A percentile compares a stretch with the other conserved stretches of the same genome.
Evolutionary conservation across 2,113 vertebrate genomes (phyloP).

Genomic region (Ceyx melanurus): DNA sequence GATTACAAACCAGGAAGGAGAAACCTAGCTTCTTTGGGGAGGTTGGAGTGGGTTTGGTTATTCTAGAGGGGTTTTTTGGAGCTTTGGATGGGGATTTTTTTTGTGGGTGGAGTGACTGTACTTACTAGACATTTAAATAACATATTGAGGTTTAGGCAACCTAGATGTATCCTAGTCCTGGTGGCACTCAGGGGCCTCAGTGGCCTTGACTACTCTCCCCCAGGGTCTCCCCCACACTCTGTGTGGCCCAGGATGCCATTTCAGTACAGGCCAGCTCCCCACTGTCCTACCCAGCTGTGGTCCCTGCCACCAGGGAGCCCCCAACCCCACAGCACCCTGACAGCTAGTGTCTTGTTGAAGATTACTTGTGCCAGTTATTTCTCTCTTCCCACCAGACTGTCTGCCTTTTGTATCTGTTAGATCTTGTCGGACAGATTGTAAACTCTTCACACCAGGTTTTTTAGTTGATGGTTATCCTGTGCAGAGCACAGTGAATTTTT

Average conservation of each 20-base stretch:
- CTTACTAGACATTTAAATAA: not conserved
- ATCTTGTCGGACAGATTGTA: not conserved
- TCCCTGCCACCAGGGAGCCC: too few species aligned
- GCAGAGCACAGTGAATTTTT: not conserved
- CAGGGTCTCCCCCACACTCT: accelerated
- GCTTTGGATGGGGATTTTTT: not conserved
- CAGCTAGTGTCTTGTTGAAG: not conserved
- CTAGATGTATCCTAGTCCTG: not conserved
- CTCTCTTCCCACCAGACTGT: not conserved
- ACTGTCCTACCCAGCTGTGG: not conserved
- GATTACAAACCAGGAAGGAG: not conserved
- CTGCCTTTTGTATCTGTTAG: not conserved
- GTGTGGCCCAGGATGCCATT: not conserved
- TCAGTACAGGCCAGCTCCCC: not conserved
- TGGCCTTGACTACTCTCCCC: accelerated
- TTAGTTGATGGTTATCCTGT: not conserved
- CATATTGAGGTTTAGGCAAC: not conserved
- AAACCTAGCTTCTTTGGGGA: not conserved
- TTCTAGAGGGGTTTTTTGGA: not conserved
- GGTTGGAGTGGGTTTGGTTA: not conserved
- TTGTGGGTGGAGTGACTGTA: not conserved
- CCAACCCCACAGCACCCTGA: accelerated
- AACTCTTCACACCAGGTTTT: not conserved
- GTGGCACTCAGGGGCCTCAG: not conserved
- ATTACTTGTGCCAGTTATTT: accelerated